Base-by-base conservation (phyloP, 1,140 invertebrate species). In the Drosophila tropicalis region DNA sequence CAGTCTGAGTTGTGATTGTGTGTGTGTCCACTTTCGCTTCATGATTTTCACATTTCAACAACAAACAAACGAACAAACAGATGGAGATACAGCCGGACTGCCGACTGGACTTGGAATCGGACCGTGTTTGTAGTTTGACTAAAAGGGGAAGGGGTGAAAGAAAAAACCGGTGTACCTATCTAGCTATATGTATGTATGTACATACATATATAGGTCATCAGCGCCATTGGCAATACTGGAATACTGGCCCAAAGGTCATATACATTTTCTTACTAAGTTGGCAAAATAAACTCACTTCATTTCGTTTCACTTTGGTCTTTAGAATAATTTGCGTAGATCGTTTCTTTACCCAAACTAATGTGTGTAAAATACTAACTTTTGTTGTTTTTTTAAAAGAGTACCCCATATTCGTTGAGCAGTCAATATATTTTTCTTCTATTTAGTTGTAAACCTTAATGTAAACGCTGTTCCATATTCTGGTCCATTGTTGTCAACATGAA, bases 401-500 rank as follows among this genome's bases (percentile, higher is more conserved):
- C 76, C 17, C 13, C 1, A 15, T 10, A 40, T 17, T 58, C n/a
- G 34, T 12, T 13, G 3, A 47, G 32, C 41, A n/a, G 3, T 15
- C 5, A 12, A 17, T 7, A 19, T 72, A 44, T 62, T 74, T 25
- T 57, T 62, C 56, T 75, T 75, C 71, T 75, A 39, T 75, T 75
- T 75, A 75, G 64, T 73, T 75, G 60, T 65, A 81, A 81, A 65
- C 69, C 67, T 29, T 64, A 70, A 70, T 76, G 72, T 76, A 70
- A 60, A 75, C 15, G 34, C 17, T 40, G 17, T 39, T 39, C 15
- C 61, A 6, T 44, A 66, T 58, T 44, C 41, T 51, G 44, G 36
- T 13, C 40, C 66, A 82, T 86, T 86, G 84, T 86, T 87, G 84
- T 67, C 56, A 83, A 87, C 79, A 83, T 89, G 83, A 73, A 86